These are phyloP conservation scores for Gopherus evgoodei DNA, from an alignment of 2,113 vertebrate genomes.

Conservation along the genomic window DNA sequence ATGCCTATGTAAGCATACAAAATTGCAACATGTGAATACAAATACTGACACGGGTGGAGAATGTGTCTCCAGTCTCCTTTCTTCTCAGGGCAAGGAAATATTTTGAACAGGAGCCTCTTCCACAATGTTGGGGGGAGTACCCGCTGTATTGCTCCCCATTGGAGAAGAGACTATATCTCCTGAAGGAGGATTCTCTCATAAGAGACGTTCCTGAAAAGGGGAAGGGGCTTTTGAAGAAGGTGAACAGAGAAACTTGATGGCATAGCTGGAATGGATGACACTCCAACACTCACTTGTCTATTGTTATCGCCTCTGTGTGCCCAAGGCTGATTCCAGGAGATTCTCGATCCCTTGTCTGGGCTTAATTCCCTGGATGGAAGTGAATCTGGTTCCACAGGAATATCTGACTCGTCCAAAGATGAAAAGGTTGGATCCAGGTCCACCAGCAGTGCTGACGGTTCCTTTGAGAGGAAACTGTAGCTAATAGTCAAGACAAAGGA, in stretches of 20 bases:
- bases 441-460: too few species aligned
- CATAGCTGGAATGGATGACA: neutral
- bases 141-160: neutral
- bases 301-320: neutral
- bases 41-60: neutral
- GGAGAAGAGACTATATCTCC: neutral
- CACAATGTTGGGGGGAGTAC: neutral
- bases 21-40: neutral
- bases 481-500: too few species aligned
- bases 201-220: too few species aligned
- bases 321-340: neutral
- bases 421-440: neutral
- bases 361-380: neutral
- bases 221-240: neutral
- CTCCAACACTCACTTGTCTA: neutral
- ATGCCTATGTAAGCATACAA: neutral
- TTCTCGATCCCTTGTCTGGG: neutral
- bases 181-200: too few species aligned
- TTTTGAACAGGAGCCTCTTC: neutral
- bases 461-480: too few species aligned
- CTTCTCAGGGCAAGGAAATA: neutral
- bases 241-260: neutral
- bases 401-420: neutral
- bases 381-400: neutral
- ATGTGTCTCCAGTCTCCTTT: neutral